phyloP scores from a whole-genome alignment of 1,140 invertebrate genomes.

The Ceratosolen fusciceps region DNA sequence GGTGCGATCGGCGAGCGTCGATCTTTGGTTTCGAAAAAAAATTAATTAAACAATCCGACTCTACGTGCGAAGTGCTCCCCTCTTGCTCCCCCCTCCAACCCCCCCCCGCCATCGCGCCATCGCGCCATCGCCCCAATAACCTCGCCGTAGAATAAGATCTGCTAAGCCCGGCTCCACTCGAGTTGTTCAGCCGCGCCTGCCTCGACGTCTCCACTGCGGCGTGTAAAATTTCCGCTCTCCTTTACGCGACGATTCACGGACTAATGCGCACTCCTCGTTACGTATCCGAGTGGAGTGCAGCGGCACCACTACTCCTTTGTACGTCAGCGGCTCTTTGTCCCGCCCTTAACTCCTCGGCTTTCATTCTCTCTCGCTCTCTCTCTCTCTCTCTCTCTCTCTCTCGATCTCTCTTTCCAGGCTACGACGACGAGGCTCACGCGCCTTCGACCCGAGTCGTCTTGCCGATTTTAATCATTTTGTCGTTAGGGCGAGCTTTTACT shows the following conservation, averaged over 20 bases:
- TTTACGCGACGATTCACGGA: slow-evolving; percentile 3
- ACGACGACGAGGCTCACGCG: not conserved
- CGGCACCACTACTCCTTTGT: not conserved
- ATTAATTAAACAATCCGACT: slow-evolving; percentile 5
- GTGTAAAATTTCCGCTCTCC: not conserved
- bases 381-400: not conserved
- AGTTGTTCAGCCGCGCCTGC: too few relatives aligned
- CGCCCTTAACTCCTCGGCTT: too few relatives aligned
- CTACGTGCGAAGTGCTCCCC: not conserved
- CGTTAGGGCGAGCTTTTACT: not conserved
- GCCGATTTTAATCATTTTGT: not conserved
- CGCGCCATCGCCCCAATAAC: too few relatives aligned
- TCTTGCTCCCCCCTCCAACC: not conserved
- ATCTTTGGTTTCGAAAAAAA: too few relatives aligned
- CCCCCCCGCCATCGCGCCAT: not conserved
- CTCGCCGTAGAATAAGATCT: too few relatives aligned
- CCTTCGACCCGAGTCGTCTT: not conserved
- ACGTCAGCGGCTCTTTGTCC: not conserved
- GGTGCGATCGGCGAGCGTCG: not conserved
- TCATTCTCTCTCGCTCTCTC: not conserved
- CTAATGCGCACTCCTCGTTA: slow-evolving; percentile 12
- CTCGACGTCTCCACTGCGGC: not conserved
- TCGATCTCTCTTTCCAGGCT: not conserved
- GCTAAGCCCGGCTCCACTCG: too few relatives aligned
- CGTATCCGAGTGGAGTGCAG: too few relatives aligned